These are phyloP conservation scores for Ophioderma brevispina DNA, from an alignment of 35 echinoderm and acorn worm genomes.

Conservation along the genomic window DNA sequence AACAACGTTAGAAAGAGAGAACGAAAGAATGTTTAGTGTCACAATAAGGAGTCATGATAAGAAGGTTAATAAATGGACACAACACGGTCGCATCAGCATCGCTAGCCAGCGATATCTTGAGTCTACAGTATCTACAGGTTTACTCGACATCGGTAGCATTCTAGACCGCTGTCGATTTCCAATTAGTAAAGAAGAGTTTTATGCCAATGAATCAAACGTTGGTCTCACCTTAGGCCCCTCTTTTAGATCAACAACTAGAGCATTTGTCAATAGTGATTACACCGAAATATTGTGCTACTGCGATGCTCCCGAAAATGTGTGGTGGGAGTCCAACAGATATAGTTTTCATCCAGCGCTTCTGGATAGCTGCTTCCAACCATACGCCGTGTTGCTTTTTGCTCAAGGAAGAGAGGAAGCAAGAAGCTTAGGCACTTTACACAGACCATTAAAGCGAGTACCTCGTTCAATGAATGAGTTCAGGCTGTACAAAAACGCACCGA, in stretches of 20 bases:
- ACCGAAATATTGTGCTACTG: slow-evolving; percentile 25
- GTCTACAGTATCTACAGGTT: neutral
- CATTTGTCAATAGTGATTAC: slow-evolving; percentile 10
- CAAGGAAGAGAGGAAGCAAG: neutral
- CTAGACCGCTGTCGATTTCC: neutral
- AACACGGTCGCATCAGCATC: slow-evolving; percentile 29
- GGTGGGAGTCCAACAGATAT: slow-evolving; percentile 25
- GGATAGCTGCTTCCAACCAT: slow-evolving; percentile 49
- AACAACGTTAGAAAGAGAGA: slow-evolving; percentile 36
- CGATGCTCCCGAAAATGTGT: slow-evolving; percentile 19
- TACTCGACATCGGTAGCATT: neutral
- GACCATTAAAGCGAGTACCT: slow-evolving; percentile 24
- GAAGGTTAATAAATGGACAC: slow-evolving; percentile 6
- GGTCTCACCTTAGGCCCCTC: slow-evolving; percentile 60
- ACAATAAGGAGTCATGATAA: slow-evolving; percentile 45
- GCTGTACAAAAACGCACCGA: neutral
- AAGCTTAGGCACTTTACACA: neutral
- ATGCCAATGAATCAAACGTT: slow-evolving; percentile 5
- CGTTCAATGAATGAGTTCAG: slow-evolving; percentile 5
- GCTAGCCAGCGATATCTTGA: neutral
- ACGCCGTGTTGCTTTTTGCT: slow-evolving; percentile 16
- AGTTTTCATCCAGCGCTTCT: slow-evolving; percentile 65
- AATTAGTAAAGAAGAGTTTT: slow-evolving; percentile 33
- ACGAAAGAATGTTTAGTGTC: slow-evolving; percentile 10
- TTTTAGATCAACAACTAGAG: slow-evolving; percentile 26